Evolutionary conservation across 2,113 vertebrate genomes (phyloP).

Genomic region (Entomyzon cyanotis): DNA sequence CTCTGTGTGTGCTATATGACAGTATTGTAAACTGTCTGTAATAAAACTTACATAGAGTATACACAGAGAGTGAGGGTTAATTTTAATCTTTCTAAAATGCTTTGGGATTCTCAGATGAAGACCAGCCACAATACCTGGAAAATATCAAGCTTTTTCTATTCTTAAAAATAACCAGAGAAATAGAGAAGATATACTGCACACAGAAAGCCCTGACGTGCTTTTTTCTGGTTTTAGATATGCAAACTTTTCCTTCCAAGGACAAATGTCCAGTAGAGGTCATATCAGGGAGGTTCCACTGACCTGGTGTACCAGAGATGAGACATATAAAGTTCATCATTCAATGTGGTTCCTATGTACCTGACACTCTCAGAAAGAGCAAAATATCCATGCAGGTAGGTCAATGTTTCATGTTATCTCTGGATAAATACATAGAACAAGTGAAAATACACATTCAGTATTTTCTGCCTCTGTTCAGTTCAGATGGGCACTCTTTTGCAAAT

Average conservation of each 20-base stretch:
- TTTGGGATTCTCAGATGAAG: slow-evolving; percentile 11
- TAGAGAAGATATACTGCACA: background rate
- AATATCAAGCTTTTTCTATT: background rate
- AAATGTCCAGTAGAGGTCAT: background rate
- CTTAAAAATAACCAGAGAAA: slow-evolving; percentile 7
- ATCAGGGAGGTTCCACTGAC: background rate
- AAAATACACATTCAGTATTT: background rate
- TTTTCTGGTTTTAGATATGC: background rate
- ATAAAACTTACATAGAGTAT: background rate
- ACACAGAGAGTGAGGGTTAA: background rate
- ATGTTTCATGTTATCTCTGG: background rate
- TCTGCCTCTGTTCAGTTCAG: background rate
- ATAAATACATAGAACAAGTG: background rate
- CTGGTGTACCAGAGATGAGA: background rate
- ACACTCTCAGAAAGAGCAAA: background rate
- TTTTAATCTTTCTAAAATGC: slow-evolving; percentile 37
- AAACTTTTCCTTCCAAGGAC: background rate
- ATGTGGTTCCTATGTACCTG: background rate
- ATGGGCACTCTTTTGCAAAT: background rate
- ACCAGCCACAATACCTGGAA: slow-evolving; percentile 19
- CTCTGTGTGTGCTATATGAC: background rate
- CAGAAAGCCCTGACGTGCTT: background rate
- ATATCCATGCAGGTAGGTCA: background rate
- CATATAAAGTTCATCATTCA: background rate
- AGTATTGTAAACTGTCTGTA: background rate